Base-by-base conservation (phyloP, 2,797 vertebrate genomes). In the Threskiornis aethiopicus region DNA sequence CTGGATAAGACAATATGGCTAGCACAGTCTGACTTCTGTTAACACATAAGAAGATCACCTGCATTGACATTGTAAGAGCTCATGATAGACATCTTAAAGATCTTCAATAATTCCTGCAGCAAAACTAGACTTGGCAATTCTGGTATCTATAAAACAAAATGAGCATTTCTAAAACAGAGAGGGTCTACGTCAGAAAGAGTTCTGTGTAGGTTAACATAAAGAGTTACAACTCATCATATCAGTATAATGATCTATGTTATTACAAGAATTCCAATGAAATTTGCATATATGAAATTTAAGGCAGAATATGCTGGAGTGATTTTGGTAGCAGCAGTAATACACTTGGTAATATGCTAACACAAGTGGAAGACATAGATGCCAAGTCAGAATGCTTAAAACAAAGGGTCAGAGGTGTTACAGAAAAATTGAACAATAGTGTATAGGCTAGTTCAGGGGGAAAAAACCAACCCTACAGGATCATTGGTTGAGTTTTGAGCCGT, bases 181-280 rank as follows among this genome's bases (percentile, higher is more conserved):
- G 10, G 8, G 31, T 57, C 52, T 71, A 49, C 0, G 0, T 44
- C 28, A 76, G 54, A 0, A 59, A 52, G 5, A 44, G 2, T 51
- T 72, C 7, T 79, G 16, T 69, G 29, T 76, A 64, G 47, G 26
- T 77, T 84, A 55, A 24, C 13, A 6, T 16, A 51, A 42, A 21
- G 54, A 55, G 6, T 42, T 73, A 61, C 6, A 65, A 33, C 10
- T 69, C n/a, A 3, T 76, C 21, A 4, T 41, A 19, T n/a, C 62
- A 51, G 6, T 28, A 25, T 33, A 17, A 33, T 75, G 62, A 58
- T 69, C 46, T 86, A 57, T 47, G 13, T 71, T 67, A 37, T n/a
- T 41, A 49, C 41, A 83, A 62, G 49, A 79, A 72, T 59, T 75
- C 31, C 39, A 69, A 11, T 72, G 58, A 61, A 33, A 51, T 69